Conservation (phyloP, 1,140 invertebrate genomes). For the Heliconius congener region DNA sequence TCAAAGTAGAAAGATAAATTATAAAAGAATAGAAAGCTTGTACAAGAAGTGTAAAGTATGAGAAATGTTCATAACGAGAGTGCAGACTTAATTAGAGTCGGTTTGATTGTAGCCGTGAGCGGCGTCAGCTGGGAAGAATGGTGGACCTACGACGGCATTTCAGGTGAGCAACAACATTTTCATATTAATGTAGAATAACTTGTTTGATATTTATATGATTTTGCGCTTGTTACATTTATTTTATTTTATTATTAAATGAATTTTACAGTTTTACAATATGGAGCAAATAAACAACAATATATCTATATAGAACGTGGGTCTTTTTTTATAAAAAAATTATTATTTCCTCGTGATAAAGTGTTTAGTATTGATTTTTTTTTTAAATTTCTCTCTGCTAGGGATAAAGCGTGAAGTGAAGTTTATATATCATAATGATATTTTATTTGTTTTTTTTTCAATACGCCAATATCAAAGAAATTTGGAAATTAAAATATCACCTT, state of each 20-base stretch:
- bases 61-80: conserved; percentile 55
- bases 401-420: no score
- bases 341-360: no score
- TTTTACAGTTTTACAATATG: no score
- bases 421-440: no score
- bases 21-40: conserved; percentile 25
- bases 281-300: no score
- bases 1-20: conserved; percentile 10
- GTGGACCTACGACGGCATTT: conserved; percentile 97
- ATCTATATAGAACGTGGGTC: no score
- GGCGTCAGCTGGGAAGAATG: conserved; percentile 95
- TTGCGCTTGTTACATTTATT: not conserved
- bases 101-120: conserved; percentile 75
- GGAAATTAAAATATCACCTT: no score
- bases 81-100: conserved; percentile 72
- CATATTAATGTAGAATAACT: conserved; percentile 20
- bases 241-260: not conserved
- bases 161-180: conserved; percentile 84
- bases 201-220: not conserved
- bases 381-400: no score
- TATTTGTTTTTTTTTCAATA: no score
- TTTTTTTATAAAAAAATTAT: no score
- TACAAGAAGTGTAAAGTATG: conserved; percentile 29
- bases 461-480: no score
- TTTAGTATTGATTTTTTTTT: no score